A percentile compares a stretch with the other conserved stretches of the same genome.
Conservation (phyloP, 2,888 invertebrate species). For the Amblyjoppa fuscipennis region DNA sequence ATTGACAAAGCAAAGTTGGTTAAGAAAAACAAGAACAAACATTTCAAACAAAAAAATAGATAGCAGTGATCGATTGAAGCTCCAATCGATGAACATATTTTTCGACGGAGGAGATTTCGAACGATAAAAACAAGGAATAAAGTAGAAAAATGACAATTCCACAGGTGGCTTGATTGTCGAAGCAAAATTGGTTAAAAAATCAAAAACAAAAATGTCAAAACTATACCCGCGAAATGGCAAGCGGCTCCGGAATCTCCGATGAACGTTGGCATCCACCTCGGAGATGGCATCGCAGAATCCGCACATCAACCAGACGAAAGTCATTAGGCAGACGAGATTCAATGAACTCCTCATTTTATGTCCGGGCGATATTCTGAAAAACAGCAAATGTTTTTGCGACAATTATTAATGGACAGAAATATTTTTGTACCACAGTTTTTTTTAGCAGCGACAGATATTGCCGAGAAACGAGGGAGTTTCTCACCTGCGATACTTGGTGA, state of each 20-base stretch:
- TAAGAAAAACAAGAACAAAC: too few species aligned
- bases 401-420: neutral
- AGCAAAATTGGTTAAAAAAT: neutral
- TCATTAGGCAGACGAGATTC: slow-evolving; percentile 70
- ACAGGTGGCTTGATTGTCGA: neutral
- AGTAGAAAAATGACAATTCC: neutral
- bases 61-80: too few species aligned
- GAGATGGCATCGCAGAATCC: slow-evolving; percentile 72
- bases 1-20: too few species aligned
- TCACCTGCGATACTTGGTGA: slow-evolving; percentile 60
- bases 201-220: slow-evolving; percentile 1
- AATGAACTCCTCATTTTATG: slow-evolving; percentile 71
- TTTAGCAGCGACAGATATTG: neutral
- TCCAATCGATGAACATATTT: too few species aligned
- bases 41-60: too few species aligned
- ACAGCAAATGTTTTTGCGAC: neutral
- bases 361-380: neutral
- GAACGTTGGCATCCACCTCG: slow-evolving; percentile 67
- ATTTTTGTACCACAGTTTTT: neutral
- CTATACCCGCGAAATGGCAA: slow-evolving; percentile 55
- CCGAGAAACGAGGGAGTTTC: slow-evolving; percentile 1
- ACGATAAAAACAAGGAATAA: too few species aligned
- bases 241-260: slow-evolving; percentile 69
- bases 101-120: too few species aligned
- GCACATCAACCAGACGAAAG: slow-evolving; percentile 70